Evolutionary conservation across 1,140 invertebrate species (phyloP).

Genomic region (Tetramorium simillimum): DNA sequence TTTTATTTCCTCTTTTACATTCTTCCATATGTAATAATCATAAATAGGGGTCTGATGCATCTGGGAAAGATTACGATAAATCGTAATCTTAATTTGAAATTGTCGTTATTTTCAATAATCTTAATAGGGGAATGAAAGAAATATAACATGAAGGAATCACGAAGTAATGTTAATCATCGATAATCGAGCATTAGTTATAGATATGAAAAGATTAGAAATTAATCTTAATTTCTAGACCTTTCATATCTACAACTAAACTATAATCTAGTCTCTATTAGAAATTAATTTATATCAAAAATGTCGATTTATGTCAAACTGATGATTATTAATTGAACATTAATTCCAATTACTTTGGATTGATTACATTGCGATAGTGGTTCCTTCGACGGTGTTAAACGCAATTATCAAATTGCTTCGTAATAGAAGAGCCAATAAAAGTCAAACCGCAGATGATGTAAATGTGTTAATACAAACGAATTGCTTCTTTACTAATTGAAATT

Average conservation of each 20-base stretch:
- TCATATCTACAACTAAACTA: no score
- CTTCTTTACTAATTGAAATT: background rate
- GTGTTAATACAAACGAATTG: background rate
- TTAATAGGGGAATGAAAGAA: background rate
- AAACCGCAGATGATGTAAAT: background rate
- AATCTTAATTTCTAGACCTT: background rate
- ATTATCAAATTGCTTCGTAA: background rate
- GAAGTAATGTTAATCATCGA: background rate
- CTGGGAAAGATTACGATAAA: no score
- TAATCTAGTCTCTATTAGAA: no score
- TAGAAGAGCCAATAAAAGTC: background rate
- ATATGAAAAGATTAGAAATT: background rate
- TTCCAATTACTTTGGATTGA: background rate
- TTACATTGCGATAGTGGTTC: background rate
- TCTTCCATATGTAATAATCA: background rate
- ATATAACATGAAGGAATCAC: background rate
- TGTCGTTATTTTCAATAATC: no score
- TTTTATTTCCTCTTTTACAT: slow-evolving; percentile 2
- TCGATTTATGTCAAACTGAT: background rate
- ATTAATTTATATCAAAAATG: no score
- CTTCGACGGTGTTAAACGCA: background rate
- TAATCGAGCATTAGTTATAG: background rate
- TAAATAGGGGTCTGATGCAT: background rate
- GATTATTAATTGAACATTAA: slow-evolving; percentile 16
- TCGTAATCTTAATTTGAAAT: no score